Evolutionary conservation across 2,888 invertebrate genomes (phyloP).

Genomic region (Spialia ferax): DNA sequence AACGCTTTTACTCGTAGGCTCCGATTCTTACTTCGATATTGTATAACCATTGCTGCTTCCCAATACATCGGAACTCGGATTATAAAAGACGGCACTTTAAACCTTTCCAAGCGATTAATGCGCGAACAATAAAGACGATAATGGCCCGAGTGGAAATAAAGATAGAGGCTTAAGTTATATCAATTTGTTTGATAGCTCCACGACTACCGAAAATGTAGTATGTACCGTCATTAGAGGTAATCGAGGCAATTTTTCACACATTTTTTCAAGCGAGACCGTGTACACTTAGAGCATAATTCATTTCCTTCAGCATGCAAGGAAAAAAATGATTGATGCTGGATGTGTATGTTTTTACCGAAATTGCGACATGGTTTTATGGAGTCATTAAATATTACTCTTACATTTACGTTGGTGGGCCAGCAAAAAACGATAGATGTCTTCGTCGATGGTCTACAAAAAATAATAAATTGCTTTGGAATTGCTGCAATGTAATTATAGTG

Average conservation of each 20-base stretch:
- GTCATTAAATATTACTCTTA: slow-evolving; percentile 60
- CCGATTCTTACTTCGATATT: slow-evolving; percentile 48
- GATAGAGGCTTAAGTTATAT: slow-evolving; percentile 59
- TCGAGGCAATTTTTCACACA: slow-evolving; percentile 78
- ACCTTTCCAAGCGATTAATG: slow-evolving; percentile 38
- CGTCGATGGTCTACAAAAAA: slow-evolving; percentile 53
- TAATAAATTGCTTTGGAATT: slow-evolving; percentile 41
- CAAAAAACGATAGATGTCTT: slow-evolving; percentile 61
- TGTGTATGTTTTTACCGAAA: slow-evolving; percentile 65
- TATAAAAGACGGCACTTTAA: slow-evolving; percentile 31
- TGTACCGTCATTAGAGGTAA: slow-evolving; percentile 72
- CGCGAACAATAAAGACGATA: slow-evolving; percentile 50
- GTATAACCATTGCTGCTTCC: slow-evolving; percentile 18
- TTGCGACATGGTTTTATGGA: slow-evolving; percentile 61
- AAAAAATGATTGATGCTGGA: slow-evolving; percentile 80
- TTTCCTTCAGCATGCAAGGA: slow-evolving; percentile 68
- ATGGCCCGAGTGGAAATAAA: slow-evolving; percentile 56
- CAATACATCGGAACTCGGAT: slow-evolving; percentile 15
- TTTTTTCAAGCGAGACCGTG: slow-evolving; percentile 70
- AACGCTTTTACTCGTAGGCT: slow-evolving; percentile 58
- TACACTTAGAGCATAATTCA: slow-evolving; percentile 70
- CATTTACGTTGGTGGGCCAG: slow-evolving; percentile 47
- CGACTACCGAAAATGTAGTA: slow-evolving; percentile 62
- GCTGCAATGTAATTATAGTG: slow-evolving; percentile 43
- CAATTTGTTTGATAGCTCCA: slow-evolving; percentile 60